Percentiles rank a stretch among this genome's conserved stretches.
These are phyloP conservation scores for Drosophila planitibia DNA, from an alignment of 2,888 invertebrate species.

Conservation along the genomic window DNA sequence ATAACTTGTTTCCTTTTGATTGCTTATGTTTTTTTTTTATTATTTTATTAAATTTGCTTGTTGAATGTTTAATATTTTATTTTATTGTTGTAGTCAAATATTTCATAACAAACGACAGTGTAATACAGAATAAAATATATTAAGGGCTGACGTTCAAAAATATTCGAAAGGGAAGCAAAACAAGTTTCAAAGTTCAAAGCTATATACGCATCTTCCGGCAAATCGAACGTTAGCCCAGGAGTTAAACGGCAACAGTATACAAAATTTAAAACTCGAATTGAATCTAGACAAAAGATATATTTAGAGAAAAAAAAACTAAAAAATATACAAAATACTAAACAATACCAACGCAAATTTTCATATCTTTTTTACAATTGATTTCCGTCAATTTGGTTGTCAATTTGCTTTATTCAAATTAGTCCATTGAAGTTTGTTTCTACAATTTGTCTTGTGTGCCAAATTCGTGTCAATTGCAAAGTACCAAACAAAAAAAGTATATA, in stretches of 20 bases:
- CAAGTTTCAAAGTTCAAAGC: not conserved
- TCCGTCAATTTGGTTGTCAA: constrained; percentile 63
- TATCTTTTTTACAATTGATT: constrained; percentile 61
- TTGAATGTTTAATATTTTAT: constrained; percentile 43
- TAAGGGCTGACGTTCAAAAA: constrained; percentile 14
- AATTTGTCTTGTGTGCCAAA: constrained; percentile 70
- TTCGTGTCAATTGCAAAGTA: constrained; percentile 71
- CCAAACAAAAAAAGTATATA: constrained; percentile 26
- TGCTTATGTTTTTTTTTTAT: constrained; percentile 34
- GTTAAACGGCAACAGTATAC: constrained; percentile 28
- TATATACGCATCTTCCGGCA: constrained; percentile 1
- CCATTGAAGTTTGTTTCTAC: constrained; percentile 25
- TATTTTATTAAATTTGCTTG: constrained; percentile 35
- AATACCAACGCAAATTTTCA: constrained; percentile 59
- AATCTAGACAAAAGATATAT: constrained; percentile 63
- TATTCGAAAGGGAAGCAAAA: not conserved
- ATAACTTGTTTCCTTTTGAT: constrained; percentile 31
- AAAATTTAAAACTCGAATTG: constrained; percentile 65
- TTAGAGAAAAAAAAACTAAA: constrained; percentile 26
- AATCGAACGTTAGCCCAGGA: not conserved
- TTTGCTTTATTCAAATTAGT: constrained; percentile 54
- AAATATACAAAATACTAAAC: constrained; percentile 12
- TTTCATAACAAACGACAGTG: constrained; percentile 32
- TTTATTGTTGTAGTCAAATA: constrained; percentile 52
- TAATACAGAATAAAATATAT: constrained; percentile 22